A percentile compares a stretch with the other conserved stretches of the same genome.
phyloP scores from a whole-genome alignment of 2,113 vertebrate species.

The Ophthalmolycus amberensis region DNA sequence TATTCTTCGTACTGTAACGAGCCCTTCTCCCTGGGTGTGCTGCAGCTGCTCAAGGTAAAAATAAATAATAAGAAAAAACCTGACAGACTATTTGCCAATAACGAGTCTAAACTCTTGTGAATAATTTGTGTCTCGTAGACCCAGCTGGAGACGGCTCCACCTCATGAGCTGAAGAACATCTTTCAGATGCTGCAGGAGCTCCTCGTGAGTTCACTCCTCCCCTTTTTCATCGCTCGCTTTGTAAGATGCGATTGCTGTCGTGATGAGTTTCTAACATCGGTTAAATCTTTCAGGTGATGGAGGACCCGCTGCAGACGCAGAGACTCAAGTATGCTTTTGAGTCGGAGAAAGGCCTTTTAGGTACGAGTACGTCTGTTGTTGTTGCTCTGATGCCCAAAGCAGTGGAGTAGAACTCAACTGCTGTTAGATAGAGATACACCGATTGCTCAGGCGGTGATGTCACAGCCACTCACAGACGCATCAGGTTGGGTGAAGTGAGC shows the following conservation, averaged over 20 bases:
- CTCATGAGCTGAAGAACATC: conserved; percentile 96
- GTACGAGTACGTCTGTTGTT: conserved; percentile 58
- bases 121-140: conserved; percentile 77
- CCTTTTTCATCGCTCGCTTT: neutral
- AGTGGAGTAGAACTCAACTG: too few species aligned
- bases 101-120: neutral
- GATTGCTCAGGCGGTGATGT: too few species aligned
- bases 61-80: neutral
- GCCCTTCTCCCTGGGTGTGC: conserved; percentile 91
- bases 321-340: conserved; percentile 97
- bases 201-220: conserved; percentile 84
- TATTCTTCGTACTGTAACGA: conserved; percentile 97
- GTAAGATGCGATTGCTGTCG: neutral
- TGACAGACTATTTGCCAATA: too few species aligned
- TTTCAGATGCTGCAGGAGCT: conserved; percentile 97
- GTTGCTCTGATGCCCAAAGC: too few species aligned
- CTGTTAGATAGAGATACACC: too few species aligned
- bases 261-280: neutral
- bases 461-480: too few species aligned
- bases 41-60: conserved; percentile 94
- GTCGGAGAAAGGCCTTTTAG: conserved; percentile 96
- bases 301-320: conserved; percentile 94
- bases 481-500: too few species aligned
- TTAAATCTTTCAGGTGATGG: conserved; percentile 86
- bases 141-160: conserved; percentile 95